These are phyloP conservation scores for Heliocidaris erythrogramma DNA, from an alignment of 35 echinoderm and acorn worm genomes.

Conservation along the genomic window DNA sequence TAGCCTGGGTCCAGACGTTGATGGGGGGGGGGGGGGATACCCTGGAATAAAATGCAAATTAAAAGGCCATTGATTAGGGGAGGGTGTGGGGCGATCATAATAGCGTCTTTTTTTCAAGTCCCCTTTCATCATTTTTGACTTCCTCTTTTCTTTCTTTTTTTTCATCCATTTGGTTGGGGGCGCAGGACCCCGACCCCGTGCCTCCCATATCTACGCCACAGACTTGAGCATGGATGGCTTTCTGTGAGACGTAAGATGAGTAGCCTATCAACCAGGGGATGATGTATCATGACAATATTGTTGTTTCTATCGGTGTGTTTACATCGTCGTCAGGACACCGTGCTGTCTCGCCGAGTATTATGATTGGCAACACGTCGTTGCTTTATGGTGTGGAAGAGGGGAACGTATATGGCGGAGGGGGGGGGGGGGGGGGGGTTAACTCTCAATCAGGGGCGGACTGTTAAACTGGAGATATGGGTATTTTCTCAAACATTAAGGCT, in stretches of 20 bases:
- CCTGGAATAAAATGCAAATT: no score
- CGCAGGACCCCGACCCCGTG: background rate
- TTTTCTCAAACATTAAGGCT: no score
- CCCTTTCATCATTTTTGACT: no score
- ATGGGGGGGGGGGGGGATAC: background rate
- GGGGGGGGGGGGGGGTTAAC: background rate
- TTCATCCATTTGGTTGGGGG: no score
- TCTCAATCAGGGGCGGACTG: background rate
- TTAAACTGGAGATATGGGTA: no score
- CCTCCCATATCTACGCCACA: background rate
- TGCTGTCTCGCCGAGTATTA: background rate
- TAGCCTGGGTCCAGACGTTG: background rate
- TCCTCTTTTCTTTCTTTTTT: no score
- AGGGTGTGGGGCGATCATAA: no score
- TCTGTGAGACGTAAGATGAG: background rate
- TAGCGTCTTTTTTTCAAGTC: no score
- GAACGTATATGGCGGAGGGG: background rate
- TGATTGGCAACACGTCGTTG: background rate
- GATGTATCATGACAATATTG: background rate
- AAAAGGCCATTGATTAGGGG: no score
- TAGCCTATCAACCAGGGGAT: background rate
- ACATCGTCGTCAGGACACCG: background rate
- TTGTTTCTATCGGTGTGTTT: conserved; percentile 3
- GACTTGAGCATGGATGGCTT: background rate
- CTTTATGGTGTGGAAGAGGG: background rate